Evolutionary conservation across 2,797 vertebrate species (phyloP).

Genomic region (Sebastes oblongus): DNA sequence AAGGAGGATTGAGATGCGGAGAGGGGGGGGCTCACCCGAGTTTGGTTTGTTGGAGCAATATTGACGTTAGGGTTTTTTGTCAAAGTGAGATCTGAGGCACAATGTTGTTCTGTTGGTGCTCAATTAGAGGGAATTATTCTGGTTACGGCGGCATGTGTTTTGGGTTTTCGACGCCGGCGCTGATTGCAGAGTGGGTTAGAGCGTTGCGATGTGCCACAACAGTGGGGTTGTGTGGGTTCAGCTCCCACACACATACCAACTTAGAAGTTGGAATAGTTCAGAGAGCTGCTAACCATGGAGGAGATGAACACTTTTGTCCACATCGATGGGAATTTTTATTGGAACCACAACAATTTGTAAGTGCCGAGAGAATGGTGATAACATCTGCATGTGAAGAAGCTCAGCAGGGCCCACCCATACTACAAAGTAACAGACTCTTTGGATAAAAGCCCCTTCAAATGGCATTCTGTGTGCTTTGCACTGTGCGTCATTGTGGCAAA

Average conservation of each 20-base stretch:
- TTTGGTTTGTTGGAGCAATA: conserved; percentile 63
- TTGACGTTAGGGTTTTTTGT: conserved; percentile 56
- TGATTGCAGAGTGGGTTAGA: conserved; percentile 21
- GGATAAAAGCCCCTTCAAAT: conserved; percentile 6
- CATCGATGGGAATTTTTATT: conserved; percentile 42
- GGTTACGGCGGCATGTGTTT: conserved; percentile 58
- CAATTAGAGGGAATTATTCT: conserved; percentile 57
- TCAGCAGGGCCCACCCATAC: conserved; percentile 19
- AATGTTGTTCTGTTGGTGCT: conserved; percentile 59
- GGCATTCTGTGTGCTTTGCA: conserved; percentile 15
- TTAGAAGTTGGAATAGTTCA: conserved; percentile 28
- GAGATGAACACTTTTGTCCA: conserved; percentile 26
- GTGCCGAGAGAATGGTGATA: conserved; percentile 19
- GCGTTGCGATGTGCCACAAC: conserved; percentile 44
- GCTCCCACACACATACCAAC: conserved; percentile 38
- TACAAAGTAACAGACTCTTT: conserved; percentile 6
- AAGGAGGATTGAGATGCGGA: conserved; percentile 51
- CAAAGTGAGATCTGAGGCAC: conserved; percentile 39
- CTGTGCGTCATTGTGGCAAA: conserved; percentile 8
- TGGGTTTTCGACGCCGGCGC: conserved; percentile 39
- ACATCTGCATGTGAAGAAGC: conserved; percentile 2
- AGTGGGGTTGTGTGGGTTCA: conserved; percentile 48
- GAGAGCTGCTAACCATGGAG: conserved; percentile 32
- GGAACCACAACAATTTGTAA: conserved; percentile 40
- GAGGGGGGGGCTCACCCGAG: neutral